Evolutionary conservation across 2,888 invertebrate genomes (phyloP).

Genomic region (Cheilosia soror): DNA sequence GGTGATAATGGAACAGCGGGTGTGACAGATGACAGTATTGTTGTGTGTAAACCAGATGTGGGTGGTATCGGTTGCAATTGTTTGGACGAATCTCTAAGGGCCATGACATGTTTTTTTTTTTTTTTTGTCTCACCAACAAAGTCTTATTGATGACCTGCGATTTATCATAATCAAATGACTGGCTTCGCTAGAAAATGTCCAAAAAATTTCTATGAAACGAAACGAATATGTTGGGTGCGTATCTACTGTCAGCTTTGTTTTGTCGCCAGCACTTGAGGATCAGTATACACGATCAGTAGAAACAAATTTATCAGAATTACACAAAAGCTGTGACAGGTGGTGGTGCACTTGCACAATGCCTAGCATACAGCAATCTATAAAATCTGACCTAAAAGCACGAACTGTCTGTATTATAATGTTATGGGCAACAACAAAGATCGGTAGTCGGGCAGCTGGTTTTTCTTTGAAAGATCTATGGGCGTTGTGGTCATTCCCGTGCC

Average conservation of each 20-base stretch:
- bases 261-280: conserved; percentile 1
- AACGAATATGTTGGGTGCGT: conserved; percentile 24
- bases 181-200: conserved; percentile 3
- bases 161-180: conserved; percentile 59
- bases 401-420: conserved; percentile 16
- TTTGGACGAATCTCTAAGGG: conserved; percentile 22
- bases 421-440: conserved; percentile 21
- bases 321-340: conserved; percentile 41
- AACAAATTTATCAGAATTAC: conserved; percentile 19
- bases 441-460: conserved; percentile 9
- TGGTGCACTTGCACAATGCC: conserved; percentile 17
- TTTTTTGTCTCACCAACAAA: too few relatives aligned
- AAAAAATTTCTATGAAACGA: neutral
- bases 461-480: conserved; percentile 36
- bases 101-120: conserved; percentile 30
- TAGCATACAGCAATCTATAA: conserved; percentile 10
- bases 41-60: conserved; percentile 29
- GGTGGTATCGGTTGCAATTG: conserved; percentile 50
- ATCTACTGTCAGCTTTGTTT: conserved; percentile 4
- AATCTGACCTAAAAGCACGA: conserved; percentile 45
- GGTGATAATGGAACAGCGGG: conserved; percentile 61
- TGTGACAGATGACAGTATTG: conserved; percentile 60
- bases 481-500: conserved; percentile 16
- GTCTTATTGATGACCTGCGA: conserved; percentile 64
- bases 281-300: neutral